Conservation (phyloP, 2,888 invertebrate genomes). For the Tenthredo scrophulariae region DNA sequence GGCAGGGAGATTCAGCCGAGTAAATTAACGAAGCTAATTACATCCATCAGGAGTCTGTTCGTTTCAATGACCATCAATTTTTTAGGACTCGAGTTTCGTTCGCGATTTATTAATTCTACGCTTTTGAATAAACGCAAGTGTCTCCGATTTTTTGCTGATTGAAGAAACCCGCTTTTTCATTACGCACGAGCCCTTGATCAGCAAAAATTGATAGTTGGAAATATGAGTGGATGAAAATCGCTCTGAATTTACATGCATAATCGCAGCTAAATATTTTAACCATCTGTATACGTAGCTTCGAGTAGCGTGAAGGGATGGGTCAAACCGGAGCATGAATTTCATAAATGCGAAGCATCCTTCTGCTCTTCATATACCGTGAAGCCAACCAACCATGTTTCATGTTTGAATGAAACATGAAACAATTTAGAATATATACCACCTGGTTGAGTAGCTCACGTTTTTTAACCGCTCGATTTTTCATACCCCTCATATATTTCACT, state of each 20-base stretch:
- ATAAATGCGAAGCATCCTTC: neutral
- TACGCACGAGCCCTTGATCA: neutral
- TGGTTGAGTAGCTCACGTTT: neutral
- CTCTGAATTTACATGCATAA: neutral
- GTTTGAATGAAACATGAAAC: conserved; percentile 46
- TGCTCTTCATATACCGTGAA: neutral
- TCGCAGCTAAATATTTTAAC: neutral
- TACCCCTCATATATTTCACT: neutral
- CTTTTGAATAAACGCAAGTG: neutral
- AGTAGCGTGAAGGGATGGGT: neutral
- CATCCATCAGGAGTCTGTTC: neutral
- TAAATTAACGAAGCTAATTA: conserved; percentile 31
- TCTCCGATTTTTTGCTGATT: neutral
- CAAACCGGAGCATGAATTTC: conserved; percentile 2
- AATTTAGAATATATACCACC: neutral
- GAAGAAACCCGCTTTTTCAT: neutral
- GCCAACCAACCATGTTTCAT: neutral
- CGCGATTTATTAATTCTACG: neutral
- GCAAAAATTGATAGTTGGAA: neutral
- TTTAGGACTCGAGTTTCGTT: neutral
- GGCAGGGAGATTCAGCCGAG: neutral
- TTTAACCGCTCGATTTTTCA: neutral
- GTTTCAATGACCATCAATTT: neutral
- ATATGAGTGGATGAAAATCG: neutral
- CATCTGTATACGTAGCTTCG: neutral